phyloP scores from a whole-genome alignment of 2,888 invertebrate species.

The Galerucella nymphaeae region DNA sequence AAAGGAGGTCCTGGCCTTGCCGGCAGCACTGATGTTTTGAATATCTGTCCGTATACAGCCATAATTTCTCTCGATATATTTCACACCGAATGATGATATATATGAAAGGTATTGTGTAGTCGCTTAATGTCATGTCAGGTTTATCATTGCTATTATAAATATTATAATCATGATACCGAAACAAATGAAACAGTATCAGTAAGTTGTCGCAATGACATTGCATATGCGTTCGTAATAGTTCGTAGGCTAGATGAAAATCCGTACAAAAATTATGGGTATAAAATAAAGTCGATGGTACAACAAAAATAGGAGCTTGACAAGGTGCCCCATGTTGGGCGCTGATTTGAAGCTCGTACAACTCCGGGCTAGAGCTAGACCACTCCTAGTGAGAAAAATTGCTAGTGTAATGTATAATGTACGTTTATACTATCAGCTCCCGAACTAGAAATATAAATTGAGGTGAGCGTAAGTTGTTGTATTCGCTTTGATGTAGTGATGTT shows the following conservation, averaged over 20 bases:
- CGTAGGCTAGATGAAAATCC: neutral
- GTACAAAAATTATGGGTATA: neutral
- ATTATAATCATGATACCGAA: conserved; percentile 22
- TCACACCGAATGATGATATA: neutral
- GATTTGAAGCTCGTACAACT: too few species aligned
- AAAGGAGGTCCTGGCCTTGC: too few species aligned
- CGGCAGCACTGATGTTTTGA: too few species aligned
- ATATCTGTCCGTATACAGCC: too few species aligned
- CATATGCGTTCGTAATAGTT: conserved; percentile 9
- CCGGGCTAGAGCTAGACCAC: too few species aligned
- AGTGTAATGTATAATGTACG: too few species aligned
- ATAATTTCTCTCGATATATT: neutral
- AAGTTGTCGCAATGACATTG: conserved; percentile 6
- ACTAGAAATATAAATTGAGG: conserved; percentile 15
- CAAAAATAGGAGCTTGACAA: too few species aligned
- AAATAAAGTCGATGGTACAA: too few species aligned
- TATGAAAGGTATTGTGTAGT: neutral
- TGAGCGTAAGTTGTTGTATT: conserved; percentile 2
- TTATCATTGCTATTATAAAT: conserved; percentile 17
- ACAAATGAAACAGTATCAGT: conserved; percentile 22
- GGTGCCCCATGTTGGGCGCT: too few species aligned
- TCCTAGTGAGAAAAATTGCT: too few species aligned
- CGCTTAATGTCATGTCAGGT: conserved; percentile 15
- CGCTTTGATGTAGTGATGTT: neutral
- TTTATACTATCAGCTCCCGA: neutral